These are phyloP conservation scores for Archilochus colubris DNA, from an alignment of 2,113 vertebrate species.

Conservation along the genomic window DNA sequence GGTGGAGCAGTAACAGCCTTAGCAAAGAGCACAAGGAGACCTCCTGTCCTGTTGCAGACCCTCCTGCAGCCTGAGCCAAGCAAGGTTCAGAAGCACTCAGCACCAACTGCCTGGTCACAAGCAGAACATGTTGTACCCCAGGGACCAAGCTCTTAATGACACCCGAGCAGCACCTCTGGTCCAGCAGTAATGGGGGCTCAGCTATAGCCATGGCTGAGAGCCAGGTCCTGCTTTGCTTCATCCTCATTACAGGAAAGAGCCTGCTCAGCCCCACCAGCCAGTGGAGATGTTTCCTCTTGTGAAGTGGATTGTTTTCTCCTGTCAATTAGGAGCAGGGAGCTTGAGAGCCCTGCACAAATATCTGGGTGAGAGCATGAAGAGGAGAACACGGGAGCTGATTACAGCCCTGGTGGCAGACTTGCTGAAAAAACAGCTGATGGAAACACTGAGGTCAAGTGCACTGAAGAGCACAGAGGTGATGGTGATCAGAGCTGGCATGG, in stretches of 20 bases:
- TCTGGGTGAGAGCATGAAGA: conserved; percentile 25
- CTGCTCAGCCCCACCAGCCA: neutral
- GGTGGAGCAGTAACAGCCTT: neutral
- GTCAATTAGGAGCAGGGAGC: conserved; percentile 37
- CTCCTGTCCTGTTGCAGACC: neutral
- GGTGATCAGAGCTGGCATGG: neutral
- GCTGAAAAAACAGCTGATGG: conserved; percentile 8
- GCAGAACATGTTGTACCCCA: neutral
- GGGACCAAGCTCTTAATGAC: neutral
- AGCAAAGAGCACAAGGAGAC: neutral
- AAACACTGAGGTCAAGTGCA: conserved; percentile 3
- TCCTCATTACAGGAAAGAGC: conserved; percentile 29
- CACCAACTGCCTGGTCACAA: neutral
- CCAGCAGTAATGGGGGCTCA: neutral
- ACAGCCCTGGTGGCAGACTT: neutral
- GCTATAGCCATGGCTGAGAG: neutral
- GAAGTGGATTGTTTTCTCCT: conserved; percentile 38
- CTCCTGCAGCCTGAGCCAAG: neutral
- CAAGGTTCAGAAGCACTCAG: neutral
- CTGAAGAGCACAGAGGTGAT: neutral
- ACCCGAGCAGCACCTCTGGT: neutral
- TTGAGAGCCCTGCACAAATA: conserved; percentile 21
- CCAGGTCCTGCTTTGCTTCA: neutral
- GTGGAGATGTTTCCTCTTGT: conserved; percentile 23
- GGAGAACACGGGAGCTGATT: neutral